Conservation (phyloP, 2,797 vertebrate genomes). For the Pseudocheirus occidentalis region DNA sequence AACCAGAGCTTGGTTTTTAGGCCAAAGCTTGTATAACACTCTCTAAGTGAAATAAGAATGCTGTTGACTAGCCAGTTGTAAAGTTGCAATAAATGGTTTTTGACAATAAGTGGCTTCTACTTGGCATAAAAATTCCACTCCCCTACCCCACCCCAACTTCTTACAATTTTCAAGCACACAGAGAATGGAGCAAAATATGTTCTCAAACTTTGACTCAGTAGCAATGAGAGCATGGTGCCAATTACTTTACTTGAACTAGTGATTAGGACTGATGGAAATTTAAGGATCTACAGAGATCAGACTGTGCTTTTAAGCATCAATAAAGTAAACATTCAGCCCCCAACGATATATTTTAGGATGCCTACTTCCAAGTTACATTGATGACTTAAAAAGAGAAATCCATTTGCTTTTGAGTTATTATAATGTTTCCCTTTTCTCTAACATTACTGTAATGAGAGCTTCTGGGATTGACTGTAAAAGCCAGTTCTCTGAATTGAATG, state of each 20-base stretch:
- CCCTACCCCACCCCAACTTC: neutral
- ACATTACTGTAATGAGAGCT: neutral
- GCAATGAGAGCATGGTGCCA: neutral
- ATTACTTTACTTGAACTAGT: neutral
- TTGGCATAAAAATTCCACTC: neutral
- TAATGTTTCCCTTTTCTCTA: neutral
- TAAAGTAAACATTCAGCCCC: neutral
- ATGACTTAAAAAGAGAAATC: neutral
- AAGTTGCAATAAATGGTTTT: neutral
- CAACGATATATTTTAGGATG: neutral
- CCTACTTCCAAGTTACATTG: neutral
- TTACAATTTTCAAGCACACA: neutral
- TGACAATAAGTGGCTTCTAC: neutral
- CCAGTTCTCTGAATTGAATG: neutral
- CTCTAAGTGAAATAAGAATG: neutral
- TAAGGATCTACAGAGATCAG: neutral
- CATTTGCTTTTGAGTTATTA: neutral
- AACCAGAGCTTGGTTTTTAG: neutral
- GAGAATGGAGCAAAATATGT: neutral
- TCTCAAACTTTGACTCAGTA: neutral
- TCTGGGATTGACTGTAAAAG: neutral
- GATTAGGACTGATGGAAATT: neutral
- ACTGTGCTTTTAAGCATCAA: neutral
- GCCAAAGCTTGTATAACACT: neutral
- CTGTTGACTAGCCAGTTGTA: neutral